Percentiles rank a stretch among this genome's conserved stretches.
These are phyloP conservation scores for Esox niger DNA, from an alignment of 2,113 vertebrate genomes.

Conservation along the genomic window DNA sequence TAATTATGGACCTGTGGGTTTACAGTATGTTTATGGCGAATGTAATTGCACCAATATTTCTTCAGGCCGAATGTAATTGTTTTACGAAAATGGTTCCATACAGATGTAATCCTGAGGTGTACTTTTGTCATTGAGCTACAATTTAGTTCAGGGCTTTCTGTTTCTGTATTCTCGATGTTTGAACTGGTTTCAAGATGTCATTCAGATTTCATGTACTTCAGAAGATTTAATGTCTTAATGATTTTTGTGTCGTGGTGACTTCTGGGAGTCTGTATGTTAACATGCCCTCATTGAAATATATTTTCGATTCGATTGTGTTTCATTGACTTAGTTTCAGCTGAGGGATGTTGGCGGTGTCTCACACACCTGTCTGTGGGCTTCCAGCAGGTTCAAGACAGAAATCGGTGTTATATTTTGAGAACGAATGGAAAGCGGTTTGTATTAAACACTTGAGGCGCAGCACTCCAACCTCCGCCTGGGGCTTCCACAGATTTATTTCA, in stretches of 20 bases:
- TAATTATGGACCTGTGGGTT: no score
- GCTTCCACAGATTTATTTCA: constrained; percentile 33
- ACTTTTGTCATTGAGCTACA: no score
- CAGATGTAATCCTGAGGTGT: no score
- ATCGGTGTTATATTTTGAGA: constrained; percentile 45
- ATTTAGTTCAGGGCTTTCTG: no score
- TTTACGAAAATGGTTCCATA: no score
- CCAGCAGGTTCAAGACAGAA: constrained; percentile 62
- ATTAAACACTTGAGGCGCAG: constrained; percentile 64
- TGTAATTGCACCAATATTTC: no score
- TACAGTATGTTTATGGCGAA: no score
- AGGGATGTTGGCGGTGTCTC: constrained; percentile 37
- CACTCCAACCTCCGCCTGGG: constrained; percentile 48
- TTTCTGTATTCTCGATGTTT: no score
- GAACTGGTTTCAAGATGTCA: no score
- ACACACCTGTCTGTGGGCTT: constrained; percentile 42
- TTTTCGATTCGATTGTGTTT: constrained; percentile 62
- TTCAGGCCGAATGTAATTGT: no score
- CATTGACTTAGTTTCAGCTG: constrained; percentile 44
- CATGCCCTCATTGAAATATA: constrained; percentile 54
- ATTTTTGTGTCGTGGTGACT: constrained; percentile 32
- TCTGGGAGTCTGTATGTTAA: constrained; percentile 40
- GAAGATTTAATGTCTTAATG: no score
- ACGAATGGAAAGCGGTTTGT: constrained; percentile 55
- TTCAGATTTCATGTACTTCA: no score